Evolutionary conservation across 2,113 vertebrate genomes (phyloP), one percentile per base, ranked within the genome.

Genomic region (Macrotis lagotis): DNA sequence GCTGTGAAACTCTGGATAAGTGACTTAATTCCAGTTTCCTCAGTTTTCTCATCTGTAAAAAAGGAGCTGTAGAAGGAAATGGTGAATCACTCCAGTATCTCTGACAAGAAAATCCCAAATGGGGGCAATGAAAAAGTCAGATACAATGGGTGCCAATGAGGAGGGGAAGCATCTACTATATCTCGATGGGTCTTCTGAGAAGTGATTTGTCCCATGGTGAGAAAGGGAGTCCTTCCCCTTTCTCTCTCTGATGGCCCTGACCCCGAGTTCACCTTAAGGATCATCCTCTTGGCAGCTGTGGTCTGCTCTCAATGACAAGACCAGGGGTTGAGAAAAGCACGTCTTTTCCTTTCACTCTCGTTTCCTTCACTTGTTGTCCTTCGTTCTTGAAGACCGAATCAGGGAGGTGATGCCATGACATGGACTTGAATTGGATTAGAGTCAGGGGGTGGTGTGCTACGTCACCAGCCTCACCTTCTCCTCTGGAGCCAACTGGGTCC

Each of bases 141-240:
- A 14, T 31, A 83, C 66, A 83, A 44, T 44, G 16, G n/a, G 6
- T 22, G n/a, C 5, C n/a, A 83, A 8, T 0, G 1, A 44, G n/a
- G 8, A 55, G 53, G 59, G 59, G 66, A 83, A 83, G 37, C 22
- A 6, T 83, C 19, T 83, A 24, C 16, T 83, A 31, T 28, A 83
- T 83, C 37, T 44, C 22, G 66, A 19, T 44, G 66, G 66, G 4
- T 83, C n/a, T 83, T 83, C 53, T n/a, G 1, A 4, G 48, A 28
- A 1, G 22, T 51, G 25, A 0, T 0, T 52, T 51, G 90, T 51
- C 0, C 0, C 0, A 0, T 8, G 59, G 12, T 66, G 59, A 37
- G 59, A 4, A 11, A 1, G 2, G n/a, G 7, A 89, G 50, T 10
- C 8, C 48, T 48, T 53, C 90, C 74, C 93, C 28, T 8, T 0